Percentiles rank a stretch among this genome's conserved stretches.
phyloP scores from a whole-genome alignment of 92 coral and sea anemone genomes.

The Zoanthus solanderi region DNA sequence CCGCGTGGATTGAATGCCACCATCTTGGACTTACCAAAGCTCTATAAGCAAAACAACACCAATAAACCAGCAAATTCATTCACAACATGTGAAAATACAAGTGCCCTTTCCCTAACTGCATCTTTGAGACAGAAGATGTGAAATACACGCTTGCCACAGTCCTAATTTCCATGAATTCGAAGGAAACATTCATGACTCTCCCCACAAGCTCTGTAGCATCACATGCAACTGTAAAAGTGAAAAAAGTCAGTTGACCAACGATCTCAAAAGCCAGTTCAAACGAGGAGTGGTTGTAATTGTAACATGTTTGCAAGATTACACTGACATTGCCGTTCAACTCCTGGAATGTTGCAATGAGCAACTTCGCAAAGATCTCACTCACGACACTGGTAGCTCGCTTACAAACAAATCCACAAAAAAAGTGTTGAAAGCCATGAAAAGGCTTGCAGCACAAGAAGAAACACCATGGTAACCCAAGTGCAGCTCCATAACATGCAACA shows the following conservation, averaged over 20 bases:
- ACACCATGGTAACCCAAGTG: slow-evolving; percentile 68
- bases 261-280: slow-evolving; percentile 60
- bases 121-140: neutral
- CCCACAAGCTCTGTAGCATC: neutral
- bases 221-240: slow-evolving; percentile 34
- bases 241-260: slow-evolving; percentile 54
- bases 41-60: neutral
- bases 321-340: slow-evolving; percentile 61
- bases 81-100: neutral
- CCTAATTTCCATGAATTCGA: slow-evolving; percentile 50
- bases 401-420: slow-evolving; percentile 56
- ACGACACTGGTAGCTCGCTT: slow-evolving; percentile 68
- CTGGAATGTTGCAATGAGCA: slow-evolving; percentile 75
- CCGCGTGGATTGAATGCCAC: neutral
- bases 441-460: slow-evolving; percentile 67
- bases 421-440: slow-evolving; percentile 61
- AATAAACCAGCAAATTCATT: neutral
- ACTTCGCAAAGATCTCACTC: slow-evolving; percentile 72
- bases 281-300: slow-evolving; percentile 68
- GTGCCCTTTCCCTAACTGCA: neutral
- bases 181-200: slow-evolving; percentile 39
- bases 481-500: slow-evolving; percentile 75
- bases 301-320: slow-evolving; percentile 70
- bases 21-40: neutral
- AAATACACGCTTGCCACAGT: neutral